A percentile compares a stretch with the other conserved stretches of the same genome.
phyloP scores from a whole-genome alignment of 2,797 vertebrate species.

The Cirrhinus molitorella region DNA sequence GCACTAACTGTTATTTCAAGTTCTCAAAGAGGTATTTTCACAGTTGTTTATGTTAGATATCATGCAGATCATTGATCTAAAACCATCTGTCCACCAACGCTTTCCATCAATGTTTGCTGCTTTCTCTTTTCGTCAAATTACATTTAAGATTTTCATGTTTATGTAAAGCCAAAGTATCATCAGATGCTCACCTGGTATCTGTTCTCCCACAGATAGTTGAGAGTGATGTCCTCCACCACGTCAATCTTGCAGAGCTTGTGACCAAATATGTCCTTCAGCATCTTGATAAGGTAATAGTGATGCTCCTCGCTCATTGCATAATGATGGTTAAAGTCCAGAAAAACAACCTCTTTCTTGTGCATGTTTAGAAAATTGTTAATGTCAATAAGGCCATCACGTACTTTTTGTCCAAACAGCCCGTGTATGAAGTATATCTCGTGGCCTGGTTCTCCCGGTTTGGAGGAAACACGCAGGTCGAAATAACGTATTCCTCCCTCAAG shows the following conservation, averaged over 20 bases:
- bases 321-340: conserved; percentile 98
- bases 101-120: not conserved
- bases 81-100: not conserved
- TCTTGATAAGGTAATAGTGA: conserved; percentile 85
- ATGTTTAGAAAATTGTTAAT: conserved; percentile 87
- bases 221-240: conserved; percentile 86
- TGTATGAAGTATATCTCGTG: conserved; percentile 96
- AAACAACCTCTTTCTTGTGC: conserved; percentile 89
- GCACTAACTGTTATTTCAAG: not conserved
- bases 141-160: not conserved
- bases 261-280: conserved; percentile 89
- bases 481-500: conserved; percentile 95
- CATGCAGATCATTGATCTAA: not conserved
- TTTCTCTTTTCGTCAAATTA: not conserved
- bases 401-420: conserved; percentile 94
- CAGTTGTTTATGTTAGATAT: not conserved
- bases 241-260: conserved; percentile 85
- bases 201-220: conserved; percentile 90
- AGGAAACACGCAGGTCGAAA: conserved; percentile 95
- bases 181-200: conserved; percentile 83
- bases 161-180: not conserved
- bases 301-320: conserved; percentile 92
- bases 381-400: conserved; percentile 89
- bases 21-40: not conserved
- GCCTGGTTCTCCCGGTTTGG: conserved; percentile 88